Conservation (phyloP, 2,797 vertebrate species). For the Enteromius anoplus region DNA sequence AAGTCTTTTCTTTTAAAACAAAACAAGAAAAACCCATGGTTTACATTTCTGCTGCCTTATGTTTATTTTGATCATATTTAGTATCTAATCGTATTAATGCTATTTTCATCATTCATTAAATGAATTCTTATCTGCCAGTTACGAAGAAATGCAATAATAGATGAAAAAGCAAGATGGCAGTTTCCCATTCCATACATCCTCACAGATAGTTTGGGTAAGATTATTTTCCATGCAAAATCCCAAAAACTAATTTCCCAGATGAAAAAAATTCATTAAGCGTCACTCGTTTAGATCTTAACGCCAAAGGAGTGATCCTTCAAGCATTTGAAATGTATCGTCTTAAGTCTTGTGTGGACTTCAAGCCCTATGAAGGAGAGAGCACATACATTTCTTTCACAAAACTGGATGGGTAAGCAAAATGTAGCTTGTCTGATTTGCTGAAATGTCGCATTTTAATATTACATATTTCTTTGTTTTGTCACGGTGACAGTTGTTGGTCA, state of each 20-base stretch:
- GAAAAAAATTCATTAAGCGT: background rate
- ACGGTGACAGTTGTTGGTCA: constrained; percentile 86
- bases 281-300: constrained; percentile 82
- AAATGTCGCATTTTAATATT: constrained; percentile 5
- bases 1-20: constrained; percentile 66
- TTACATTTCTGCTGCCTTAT: constrained; percentile 11
- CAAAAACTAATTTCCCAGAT: background rate
- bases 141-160: constrained; percentile 79
- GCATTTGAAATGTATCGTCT: constrained; percentile 89
- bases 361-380: constrained; percentile 88
- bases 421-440: background rate
- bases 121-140: constrained; percentile 63
- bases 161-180: constrained; percentile 81
- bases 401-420: constrained; percentile 78
- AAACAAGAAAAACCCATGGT: background rate
- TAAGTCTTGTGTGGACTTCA: constrained; percentile 92
- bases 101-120: background rate
- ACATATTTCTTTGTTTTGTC: background rate
- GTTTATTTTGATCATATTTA: background rate
- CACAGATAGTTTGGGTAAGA: constrained; percentile 85
- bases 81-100: constrained; percentile 47
- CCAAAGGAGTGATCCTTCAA: constrained; percentile 90
- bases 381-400: constrained; percentile 84
- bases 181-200: constrained; percentile 91
- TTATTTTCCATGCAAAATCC: background rate